phyloP scores from a whole-genome alignment of 2,888 invertebrate species.

The Digitonthophagus gazella region DNA sequence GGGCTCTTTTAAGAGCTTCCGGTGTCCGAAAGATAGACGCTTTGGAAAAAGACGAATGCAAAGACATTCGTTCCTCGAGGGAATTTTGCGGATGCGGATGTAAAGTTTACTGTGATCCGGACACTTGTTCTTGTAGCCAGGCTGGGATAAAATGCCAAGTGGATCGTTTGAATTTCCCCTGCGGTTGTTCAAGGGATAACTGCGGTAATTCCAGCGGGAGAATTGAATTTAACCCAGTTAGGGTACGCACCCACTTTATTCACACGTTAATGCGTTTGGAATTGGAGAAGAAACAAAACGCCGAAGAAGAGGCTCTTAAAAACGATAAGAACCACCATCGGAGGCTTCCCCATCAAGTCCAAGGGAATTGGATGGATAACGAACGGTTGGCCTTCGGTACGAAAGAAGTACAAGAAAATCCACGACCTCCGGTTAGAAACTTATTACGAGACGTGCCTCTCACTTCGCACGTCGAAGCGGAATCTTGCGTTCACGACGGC shows the following conservation, averaged over 20 bases:
- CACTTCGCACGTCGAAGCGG: slow-evolving; percentile 60
- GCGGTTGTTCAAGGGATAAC: slow-evolving; percentile 92
- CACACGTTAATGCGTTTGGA: slow-evolving; percentile 94
- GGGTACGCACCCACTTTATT: slow-evolving; percentile 95
- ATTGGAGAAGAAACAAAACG: slow-evolving; percentile 76
- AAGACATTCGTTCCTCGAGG: slow-evolving; percentile 85
- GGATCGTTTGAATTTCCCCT: slow-evolving; percentile 93
- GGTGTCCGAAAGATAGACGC: slow-evolving; percentile 93
- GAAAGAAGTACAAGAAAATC: slow-evolving; percentile 34
- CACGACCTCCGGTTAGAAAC: slow-evolving; percentile 25
- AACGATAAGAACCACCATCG: slow-evolving; percentile 47
- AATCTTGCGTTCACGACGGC: slow-evolving; percentile 64
- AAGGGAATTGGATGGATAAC: slow-evolving; percentile 55
- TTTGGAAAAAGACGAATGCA: slow-evolving; percentile 90
- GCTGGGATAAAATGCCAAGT: slow-evolving; percentile 98
- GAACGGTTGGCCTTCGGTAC: slow-evolving; percentile 45
- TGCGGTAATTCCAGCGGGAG: slow-evolving; percentile 91
- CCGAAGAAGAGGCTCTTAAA: slow-evolving; percentile 52
- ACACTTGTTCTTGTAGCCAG: slow-evolving; percentile 90
- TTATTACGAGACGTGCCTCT: slow-evolving; percentile 57
- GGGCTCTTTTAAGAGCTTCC: slow-evolving; percentile 84
- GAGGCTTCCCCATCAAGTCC: slow-evolving; percentile 41
- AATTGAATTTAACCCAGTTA: slow-evolving; percentile 93
- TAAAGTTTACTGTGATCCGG: slow-evolving; percentile 91
- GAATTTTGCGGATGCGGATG: slow-evolving; percentile 94